Base-by-base conservation (phyloP, 2,888 invertebrate genomes). In the Margaritifera margaritifera region DNA sequence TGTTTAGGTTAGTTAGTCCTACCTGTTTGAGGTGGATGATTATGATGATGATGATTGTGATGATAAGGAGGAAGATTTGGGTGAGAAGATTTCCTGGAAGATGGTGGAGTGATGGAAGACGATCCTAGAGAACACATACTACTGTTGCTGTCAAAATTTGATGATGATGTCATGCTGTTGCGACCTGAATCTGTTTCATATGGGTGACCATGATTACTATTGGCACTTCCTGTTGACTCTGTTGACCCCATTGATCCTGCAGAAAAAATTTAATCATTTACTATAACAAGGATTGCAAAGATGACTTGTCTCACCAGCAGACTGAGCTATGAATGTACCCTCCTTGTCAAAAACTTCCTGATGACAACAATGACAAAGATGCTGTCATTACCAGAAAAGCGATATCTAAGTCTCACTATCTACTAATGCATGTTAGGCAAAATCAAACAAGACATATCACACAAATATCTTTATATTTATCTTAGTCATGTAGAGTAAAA, bases 191-290 rank as follows among this genome's bases (percentile, higher is more conserved):
- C 90, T 0, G 85, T 87, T 71, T 90, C 90, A 55, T 83, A 83
- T 24, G 69, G 74, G 50, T 82, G 78, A 58, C 83, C 83, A 67
- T 79, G 82, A 69, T 83, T 83, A 74, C 86, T 86, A 64, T 85
- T 82, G 8, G 86, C 82, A 66, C 88, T 88, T 73, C 88, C 88
- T 42, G 89, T 89, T 8, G 96, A 96, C 84, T 96, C 96, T 87
- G 95, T 95, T 83, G 96, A 84, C 95, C 63, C 84, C 59, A 83
- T 68, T n/a, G 85, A 85, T 68, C 81, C 86, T 86, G 74, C 11
- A 73, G 56, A 19, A 22, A 59, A 24, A 20, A 31, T n/a, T 6
- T 24, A 1, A 25, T 25, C 18, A 24, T 59, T 24, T 24, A 59
- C 11, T 24, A 24, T 8, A 20, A n/a, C 8, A 59, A 8, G 20